A percentile compares a stretch with the other conserved stretches of the same genome.
Conservation (phyloP, 2,113 vertebrate genomes). For the Esox niger region DNA sequence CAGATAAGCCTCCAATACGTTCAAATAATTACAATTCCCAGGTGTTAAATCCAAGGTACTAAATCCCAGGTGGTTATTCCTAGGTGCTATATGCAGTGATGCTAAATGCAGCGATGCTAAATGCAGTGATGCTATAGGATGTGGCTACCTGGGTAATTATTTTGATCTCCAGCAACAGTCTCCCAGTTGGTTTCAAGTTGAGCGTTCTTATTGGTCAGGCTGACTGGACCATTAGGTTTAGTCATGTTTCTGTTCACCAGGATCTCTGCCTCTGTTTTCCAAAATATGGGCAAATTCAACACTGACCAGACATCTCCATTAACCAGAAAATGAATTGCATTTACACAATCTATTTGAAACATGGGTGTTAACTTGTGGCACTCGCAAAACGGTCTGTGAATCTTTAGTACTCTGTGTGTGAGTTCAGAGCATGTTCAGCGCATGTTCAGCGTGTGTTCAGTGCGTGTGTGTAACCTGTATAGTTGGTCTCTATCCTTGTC, state of each 20-base stretch:
- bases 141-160: background rate
- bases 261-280: background rate
- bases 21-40: too few relatives aligned
- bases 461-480: background rate
- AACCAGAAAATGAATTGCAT: too few relatives aligned
- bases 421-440: too few relatives aligned
- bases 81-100: too few relatives aligned
- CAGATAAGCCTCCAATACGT: too few relatives aligned
- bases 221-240: background rate
- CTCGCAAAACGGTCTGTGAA: too few relatives aligned
- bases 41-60: too few relatives aligned
- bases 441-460: background rate
- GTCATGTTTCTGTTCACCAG: background rate
- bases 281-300: background rate
- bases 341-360: too few relatives aligned
- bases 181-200: constrained; percentile 3
- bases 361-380: too few relatives aligned
- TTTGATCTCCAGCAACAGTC: background rate
- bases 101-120: too few relatives aligned
- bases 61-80: too few relatives aligned
- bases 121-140: background rate
- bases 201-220: background rate
- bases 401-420: too few relatives aligned
- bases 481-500: background rate
- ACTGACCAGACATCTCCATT: background rate